Evolutionary conservation across 2,797 vertebrate genomes (phyloP), one percentile per base, ranked within the genome.

Genomic region (Lepus townsendii): DNA sequence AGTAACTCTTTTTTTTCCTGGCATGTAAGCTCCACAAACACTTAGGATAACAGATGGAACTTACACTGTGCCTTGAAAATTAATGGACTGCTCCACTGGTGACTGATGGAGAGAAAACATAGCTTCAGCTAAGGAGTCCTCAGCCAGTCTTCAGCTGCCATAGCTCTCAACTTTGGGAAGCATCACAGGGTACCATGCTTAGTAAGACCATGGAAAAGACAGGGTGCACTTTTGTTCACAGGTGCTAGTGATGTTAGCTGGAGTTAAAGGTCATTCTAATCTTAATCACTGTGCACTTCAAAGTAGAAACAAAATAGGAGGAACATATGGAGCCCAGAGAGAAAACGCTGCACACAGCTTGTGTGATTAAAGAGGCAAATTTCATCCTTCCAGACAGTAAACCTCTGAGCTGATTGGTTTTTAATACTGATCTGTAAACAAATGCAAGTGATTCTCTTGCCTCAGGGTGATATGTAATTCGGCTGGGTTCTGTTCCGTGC

Each of bases 1-100:
- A 88, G 80, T 94, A 83, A 91, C 86, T 92, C 90, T 94, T 89
- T 94, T 94, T 89, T 94, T 93, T 75, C 78, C 80, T 91, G 77
- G 65, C 75, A 35, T 85, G 47, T 95, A 90, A 96, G 93, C 91
- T 95, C 92, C 76, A 76, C 90, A 91, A 94, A 95, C 35, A 32
- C 72, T 93, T 62, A 13, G 52, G 80, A 87, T 93, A 92, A 93
- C 95, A 96, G 95, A 93, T 92, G 91, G 86, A 80, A 69, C 60
- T 54, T 91, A 62, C 22, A 9, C 42, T 50, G 10, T 78, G 66
- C 26, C 89, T 90, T 94, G 93, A 95, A 94, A 96, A 94, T 91
- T 63, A 88, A 94, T 83, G 83, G 47, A 32, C 24, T 12, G 16
- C 32, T 88, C 27, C 19, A 0, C 8, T 54, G 54, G 54, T 79